Base-by-base conservation (phyloP, 2,797 vertebrate genomes). In the Halcyon chelicuti region DNA sequence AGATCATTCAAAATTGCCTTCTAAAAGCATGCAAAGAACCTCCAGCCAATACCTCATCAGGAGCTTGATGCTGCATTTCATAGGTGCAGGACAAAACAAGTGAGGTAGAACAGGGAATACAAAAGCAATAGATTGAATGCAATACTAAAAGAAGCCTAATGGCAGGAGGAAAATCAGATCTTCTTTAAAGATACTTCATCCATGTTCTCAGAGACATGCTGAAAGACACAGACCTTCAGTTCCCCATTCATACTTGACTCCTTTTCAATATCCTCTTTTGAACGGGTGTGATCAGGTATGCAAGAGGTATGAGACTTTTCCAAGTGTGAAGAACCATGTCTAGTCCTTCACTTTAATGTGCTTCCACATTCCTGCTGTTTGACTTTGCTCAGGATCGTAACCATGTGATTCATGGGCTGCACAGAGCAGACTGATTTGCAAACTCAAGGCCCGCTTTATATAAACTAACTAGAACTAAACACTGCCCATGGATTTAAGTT, bases 1-100 rank as follows among this genome's bases (percentile, higher is more conserved):
- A 91, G 87, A 60, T 87, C 61, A 54, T 33, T 83, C 15, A 17
- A 71, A 96, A 89, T 11, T 77, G 21, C 37, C 52, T 80, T 86
- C 72, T 70, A 28, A 78, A 93, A 83, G 70, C 54, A 57, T 3
- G 12, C 22, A 75, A 76, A 79, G n/a, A 70, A 42, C 46, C 25
- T 82, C 62, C 13, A 11, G 62, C 49, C 67, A 85, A 3, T 67
- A 39, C 40, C 60, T 94, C 68, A 63, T 49, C 57, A 77, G 23
- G 28, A 87, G 26, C 40, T 23, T 63, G 31, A 33, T 9, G 18
- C 28, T 76, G 62, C 31, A 19, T 47, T 76, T 88, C 70, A 60
- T 5, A 63, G 2, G 0, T n/a, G 19, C 73, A 86, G 58, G 29
- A 68, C 40, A 86, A 83, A 81, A 68, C 23, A 67, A 0, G 0